Evolutionary conservation across 2,113 vertebrate genomes (phyloP), one percentile per base, ranked within the genome.

Genomic region (Etia nguti): DNA sequence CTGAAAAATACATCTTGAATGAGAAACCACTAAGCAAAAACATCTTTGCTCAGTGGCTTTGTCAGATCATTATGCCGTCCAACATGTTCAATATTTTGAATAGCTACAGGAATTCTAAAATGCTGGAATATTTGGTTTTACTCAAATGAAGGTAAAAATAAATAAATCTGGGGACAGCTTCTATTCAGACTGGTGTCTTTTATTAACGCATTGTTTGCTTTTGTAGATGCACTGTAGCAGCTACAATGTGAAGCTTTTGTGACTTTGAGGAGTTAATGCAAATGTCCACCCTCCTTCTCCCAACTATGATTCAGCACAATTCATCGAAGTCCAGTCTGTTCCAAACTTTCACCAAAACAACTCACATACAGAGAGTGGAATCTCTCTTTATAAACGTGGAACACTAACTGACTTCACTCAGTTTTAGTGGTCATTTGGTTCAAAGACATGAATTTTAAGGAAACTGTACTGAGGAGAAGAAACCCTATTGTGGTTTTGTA

Each of bases 391-490:
- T 26, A 46, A 46, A 73, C 1, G 4, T 22, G 13, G 15, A 73
- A 26, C 65, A 73, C 3, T 43, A 24, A 70, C 65, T 24, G 38
- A 70, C 65, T 24, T 73, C n/a, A 46, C 6, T 75, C 41, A 7
- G 68, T 48, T 75, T 29, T 73, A 46, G 68, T 46, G 41, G 68
- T 18, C 5, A 46, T 75, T 48, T 75, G 22, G 38, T 46, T 70
- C 38, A 9, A 70, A 70, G 38, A 73, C 68, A 73, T 46, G 22
- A 8, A 46, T 48, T 48, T 29, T 48, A 75, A 75, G 41, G 50
- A 70, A 70, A 22, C 36, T 3, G 46, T 16, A 48, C 13, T 16
- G 12, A 2, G 26, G 29, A 5, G 4, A 0, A 0, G 1, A 59
- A 60, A n/a, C 1, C 0, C 1, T 1, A 68, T 8, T 36, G 38